These are phyloP conservation scores for Drosophila neotestacea DNA, from an alignment of 2,888 invertebrate genomes.

Conservation along the genomic window DNA sequence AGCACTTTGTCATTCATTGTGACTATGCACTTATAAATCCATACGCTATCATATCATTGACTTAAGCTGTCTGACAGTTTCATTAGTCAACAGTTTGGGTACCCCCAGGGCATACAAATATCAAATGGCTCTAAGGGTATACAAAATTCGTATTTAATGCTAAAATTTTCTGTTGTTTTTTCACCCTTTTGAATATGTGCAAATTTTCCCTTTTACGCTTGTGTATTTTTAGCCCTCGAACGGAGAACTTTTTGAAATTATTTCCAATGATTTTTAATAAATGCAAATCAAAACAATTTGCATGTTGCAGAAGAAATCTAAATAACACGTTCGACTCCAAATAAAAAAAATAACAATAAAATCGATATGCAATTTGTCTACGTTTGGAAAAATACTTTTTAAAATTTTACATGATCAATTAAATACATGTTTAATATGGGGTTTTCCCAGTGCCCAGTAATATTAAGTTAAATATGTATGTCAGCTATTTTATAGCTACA, in stretches of 20 bases:
- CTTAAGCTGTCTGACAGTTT: constrained; percentile 21
- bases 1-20: constrained; percentile 35
- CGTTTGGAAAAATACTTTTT: background rate
- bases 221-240: constrained; percentile 52
- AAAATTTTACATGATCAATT: background rate
- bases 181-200: constrained; percentile 33
- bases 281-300: constrained; percentile 38
- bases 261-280: constrained; percentile 64
- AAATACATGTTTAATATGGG: background rate
- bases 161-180: background rate
- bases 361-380: constrained; percentile 32
- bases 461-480: too few species aligned
- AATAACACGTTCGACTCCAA: constrained; percentile 22
- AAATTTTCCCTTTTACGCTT: constrained; percentile 34
- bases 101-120: background rate
- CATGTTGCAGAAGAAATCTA: constrained; percentile 16
- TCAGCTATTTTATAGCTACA: too few species aligned
- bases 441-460: too few species aligned
- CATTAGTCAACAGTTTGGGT: background rate
- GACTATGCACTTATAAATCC: background rate
- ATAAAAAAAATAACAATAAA: constrained; percentile 3
- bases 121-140: constrained; percentile 21
- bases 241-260: constrained; percentile 40
- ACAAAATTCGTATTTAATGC: constrained; percentile 4
- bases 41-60: constrained; percentile 10